Percentiles rank a stretch among this genome's conserved stretches.
Evolutionary conservation across 1,140 invertebrate species (phyloP).

Genomic region (Zophobas morio): DNA sequence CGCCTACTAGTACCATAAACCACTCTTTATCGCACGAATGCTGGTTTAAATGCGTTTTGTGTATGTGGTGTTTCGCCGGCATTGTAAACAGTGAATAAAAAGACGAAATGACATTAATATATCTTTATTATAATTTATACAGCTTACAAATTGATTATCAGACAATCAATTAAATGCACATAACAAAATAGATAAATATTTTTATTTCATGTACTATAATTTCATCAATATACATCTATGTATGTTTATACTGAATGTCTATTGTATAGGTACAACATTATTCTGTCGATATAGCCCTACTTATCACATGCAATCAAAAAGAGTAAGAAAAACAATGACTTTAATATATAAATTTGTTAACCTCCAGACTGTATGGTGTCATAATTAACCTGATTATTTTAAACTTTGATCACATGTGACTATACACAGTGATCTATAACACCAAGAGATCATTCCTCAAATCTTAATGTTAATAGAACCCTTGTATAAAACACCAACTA

Average conservation of each 20-base stretch:
- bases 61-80: too few species aligned
- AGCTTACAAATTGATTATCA: slow-evolving; percentile 38
- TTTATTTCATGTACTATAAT: slow-evolving; percentile 16
- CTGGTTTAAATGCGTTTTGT: too few species aligned
- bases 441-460: not conserved
- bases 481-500: slow-evolving; percentile 14
- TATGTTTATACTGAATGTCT: slow-evolving; percentile 10
- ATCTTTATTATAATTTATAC: slow-evolving; percentile 36
- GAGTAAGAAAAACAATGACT: not conserved
- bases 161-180: slow-evolving; percentile 33
- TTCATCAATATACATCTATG: slow-evolving; percentile 2
- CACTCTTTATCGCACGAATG: too few species aligned
- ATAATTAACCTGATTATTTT: not conserved
- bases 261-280: slow-evolving; percentile 25
- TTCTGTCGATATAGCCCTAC: slow-evolving; percentile 14
- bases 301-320: slow-evolving; percentile 5
- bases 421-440: not conserved
- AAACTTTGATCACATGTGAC: not conserved
- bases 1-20: too few species aligned
- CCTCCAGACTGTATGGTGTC: not conserved
- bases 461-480: not conserved
- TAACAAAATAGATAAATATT: slow-evolving; percentile 43
- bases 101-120: slow-evolving; percentile 10
- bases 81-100: not conserved
- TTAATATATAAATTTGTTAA: too few species aligned